A percentile compares a stretch with the other conserved stretches of the same genome.
phyloP scores from a whole-genome alignment of 2,113 vertebrate genomes.

The Zosterops lateralis region DNA sequence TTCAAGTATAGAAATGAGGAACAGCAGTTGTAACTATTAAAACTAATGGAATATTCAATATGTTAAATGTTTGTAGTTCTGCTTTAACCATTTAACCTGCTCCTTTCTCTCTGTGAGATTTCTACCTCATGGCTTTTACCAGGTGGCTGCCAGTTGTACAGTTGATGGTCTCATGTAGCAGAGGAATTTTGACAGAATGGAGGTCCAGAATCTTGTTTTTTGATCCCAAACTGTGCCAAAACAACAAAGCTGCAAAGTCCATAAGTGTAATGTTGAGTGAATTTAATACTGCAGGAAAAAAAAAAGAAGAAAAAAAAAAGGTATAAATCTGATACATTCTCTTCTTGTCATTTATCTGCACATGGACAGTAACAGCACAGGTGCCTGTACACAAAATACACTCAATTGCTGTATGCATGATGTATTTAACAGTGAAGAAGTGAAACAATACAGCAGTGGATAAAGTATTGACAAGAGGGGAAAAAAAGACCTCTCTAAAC shows the following conservation, averaged over 20 bases:
- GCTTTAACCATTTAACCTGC: background rate
- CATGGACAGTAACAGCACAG: background rate
- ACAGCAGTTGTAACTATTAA: background rate
- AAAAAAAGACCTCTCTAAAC: accelerated
- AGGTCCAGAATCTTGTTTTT: background rate
- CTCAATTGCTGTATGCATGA: background rate
- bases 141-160: background rate
- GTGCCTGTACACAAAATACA: background rate
- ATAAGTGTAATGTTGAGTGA: background rate
- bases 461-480: background rate
- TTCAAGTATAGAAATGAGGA: background rate
- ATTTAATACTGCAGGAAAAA: background rate
- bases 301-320: background rate
- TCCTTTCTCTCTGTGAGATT: background rate
- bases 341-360: background rate
- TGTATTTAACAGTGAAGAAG: background rate
- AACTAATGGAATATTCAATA: background rate
- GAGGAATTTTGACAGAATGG: background rate
- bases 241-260: background rate
- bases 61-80: background rate
- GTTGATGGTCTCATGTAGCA: background rate
- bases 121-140: background rate
- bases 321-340: background rate
- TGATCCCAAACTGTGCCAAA: background rate
- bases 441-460: background rate